Percentiles rank a stretch among this genome's conserved stretches.
Conservation (phyloP, 1,140 invertebrate species). For the Mycetomoellerius zeteki region DNA sequence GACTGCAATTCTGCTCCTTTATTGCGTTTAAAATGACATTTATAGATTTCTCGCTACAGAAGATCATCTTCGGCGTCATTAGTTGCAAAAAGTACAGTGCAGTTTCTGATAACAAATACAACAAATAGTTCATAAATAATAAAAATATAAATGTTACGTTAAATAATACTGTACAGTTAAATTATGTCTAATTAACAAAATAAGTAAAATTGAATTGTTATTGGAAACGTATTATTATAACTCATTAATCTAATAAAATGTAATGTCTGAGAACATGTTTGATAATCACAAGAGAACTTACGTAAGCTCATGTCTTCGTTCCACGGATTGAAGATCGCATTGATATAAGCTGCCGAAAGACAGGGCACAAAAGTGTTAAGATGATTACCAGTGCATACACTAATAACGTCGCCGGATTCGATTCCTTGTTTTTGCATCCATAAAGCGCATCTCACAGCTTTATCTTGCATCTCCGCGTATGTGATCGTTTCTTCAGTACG, state of each 20-base stretch:
- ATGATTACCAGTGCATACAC: constrained; percentile 84
- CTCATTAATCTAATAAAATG: neutral
- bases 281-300: constrained; percentile 21
- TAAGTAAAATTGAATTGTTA: neutral
- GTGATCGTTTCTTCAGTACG: constrained; percentile 84
- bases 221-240: neutral
- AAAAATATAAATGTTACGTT: neutral
- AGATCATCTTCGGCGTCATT: constrained; percentile 69
- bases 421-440: constrained; percentile 83
- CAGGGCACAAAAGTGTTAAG: constrained; percentile 85
- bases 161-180: constrained; percentile 2
- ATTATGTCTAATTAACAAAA: neutral
- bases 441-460: constrained; percentile 83
- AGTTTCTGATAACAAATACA: constrained; percentile 41
- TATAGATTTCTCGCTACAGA: constrained; percentile 64
- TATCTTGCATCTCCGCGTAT: constrained; percentile 79
- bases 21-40: constrained; percentile 23
- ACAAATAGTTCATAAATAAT: constrained; percentile 2
- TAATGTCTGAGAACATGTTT: neutral
- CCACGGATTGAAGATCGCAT: constrained; percentile 77
- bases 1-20: constrained; percentile 47
- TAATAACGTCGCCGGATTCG: constrained; percentile 83
- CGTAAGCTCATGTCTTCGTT: constrained; percentile 62
- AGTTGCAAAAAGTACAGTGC: constrained; percentile 48
- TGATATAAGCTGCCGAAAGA: constrained; percentile 84